Base-by-base conservation (phyloP, 2,888 invertebrate genomes). In the Drosophila vallismaia region DNA sequence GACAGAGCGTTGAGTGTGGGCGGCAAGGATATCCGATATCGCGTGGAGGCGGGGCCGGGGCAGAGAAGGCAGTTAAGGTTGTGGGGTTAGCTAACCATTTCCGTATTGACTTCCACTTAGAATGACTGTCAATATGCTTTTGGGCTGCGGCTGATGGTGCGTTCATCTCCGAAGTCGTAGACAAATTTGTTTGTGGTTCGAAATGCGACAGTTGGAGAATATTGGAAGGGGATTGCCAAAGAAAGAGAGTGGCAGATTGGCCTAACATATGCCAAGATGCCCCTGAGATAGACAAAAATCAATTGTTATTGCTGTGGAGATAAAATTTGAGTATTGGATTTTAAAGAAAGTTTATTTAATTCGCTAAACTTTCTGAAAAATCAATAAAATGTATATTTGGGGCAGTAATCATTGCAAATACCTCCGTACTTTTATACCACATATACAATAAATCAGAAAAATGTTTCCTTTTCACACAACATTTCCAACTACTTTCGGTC, bases 141-240 rank as follows among this genome's bases (percentile, higher is more conserved):
- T 40, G 64, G 40, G 38, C 58, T 49, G 69, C 51, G 45, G n/a
- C 36, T 44, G 45, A 55, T 50, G 68, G 64, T 64, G 72, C 64
- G 70, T 59, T 70, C 79, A 76, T 76, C 74, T 68, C 60, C 49
- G 56, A 76, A 83, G 88, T 79, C 88, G 84, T 88, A 83, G 88
- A 81, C 88, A 83, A 82, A 82, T 82, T 88, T 86, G 82, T 86
- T 82, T 88, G 82, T 78, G 88, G 88, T 86, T 86, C 84, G 54
- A 71, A 79, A 74, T 76, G 84, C 75, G 85, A 72, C 87, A 88
- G 71, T 84, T 84, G 85, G 48, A 7, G 38, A 29, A 40, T 36
- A 52, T n/a, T 51, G 38, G 33, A 29, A 1, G 24, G 45, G 54
- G 26, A 33, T n/a, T 24, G 40, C 38, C 19, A 19, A 29, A 55